A percentile compares a stretch with the other conserved stretches of the same genome.
Evolutionary conservation across 2,113 vertebrate species (phyloP).

Genomic region (Isurus oxyrinchus): DNA sequence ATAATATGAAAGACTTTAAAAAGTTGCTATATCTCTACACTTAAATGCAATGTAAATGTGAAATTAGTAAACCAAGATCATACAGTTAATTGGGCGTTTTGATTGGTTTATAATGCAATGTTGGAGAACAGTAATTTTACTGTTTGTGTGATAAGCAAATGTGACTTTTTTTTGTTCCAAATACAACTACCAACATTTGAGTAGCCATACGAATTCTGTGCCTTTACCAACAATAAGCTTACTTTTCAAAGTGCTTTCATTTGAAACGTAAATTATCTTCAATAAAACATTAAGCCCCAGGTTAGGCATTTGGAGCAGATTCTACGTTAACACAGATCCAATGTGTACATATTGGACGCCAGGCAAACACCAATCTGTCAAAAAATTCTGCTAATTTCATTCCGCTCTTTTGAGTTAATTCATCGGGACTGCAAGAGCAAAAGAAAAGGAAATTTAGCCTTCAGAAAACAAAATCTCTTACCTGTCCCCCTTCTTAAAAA

Average conservation of each 20-base stretch:
- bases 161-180: not conserved
- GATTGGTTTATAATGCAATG: not conserved
- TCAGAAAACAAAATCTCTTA: not conserved
- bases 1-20: too few relatives aligned
- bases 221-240: not conserved
- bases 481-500: not conserved
- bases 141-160: not conserved
- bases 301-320: not conserved
- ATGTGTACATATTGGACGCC: not conserved
- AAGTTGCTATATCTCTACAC: not conserved
- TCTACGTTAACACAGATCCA: not conserved
- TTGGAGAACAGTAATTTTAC: not conserved
- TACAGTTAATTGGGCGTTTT: not conserved
- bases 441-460: not conserved
- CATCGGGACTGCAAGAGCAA: not conserved
- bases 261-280: not conserved
- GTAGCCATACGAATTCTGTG: not conserved
- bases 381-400: not conserved
- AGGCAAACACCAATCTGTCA: not conserved
- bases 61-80: not conserved
- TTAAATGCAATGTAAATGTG: too few relatives aligned
- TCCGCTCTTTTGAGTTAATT: not conserved
- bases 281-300: not conserved
- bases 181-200: not conserved
- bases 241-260: not conserved